Evolutionary conservation across 2,888 invertebrate genomes (phyloP).

Genomic region (Xiphydria camelus): DNA sequence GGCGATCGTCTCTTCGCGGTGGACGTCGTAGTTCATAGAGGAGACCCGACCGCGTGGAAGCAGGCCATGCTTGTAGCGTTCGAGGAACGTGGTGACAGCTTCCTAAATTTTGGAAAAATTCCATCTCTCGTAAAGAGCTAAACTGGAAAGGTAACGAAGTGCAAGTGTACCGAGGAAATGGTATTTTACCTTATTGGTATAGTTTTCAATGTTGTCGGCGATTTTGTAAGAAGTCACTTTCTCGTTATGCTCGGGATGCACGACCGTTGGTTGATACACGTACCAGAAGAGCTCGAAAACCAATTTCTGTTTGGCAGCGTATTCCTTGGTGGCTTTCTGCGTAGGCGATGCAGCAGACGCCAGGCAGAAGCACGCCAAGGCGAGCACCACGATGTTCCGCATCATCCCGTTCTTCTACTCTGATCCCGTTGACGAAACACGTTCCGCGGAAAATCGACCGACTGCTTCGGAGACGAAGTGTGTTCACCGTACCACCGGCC

Average conservation of each 20-base stretch:
- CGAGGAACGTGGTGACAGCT: conserved; percentile 50
- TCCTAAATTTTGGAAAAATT: conserved; percentile 28
- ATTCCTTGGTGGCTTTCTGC: conserved; percentile 42
- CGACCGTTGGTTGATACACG: conserved; percentile 51
- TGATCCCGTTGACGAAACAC: not conserved
- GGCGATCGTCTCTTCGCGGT: conserved; percentile 43
- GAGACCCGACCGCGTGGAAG: conserved; percentile 60
- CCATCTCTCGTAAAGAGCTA: too few species aligned
- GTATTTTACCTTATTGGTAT: conserved; percentile 35
- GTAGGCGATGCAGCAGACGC: conserved; percentile 45
- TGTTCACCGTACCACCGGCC: too few species aligned
- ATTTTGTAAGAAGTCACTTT: conserved; percentile 37
- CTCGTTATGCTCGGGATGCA: conserved; percentile 38
- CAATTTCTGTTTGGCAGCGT: conserved; percentile 57
- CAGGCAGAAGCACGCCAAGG: conserved; percentile 55
- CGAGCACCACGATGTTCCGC: conserved; percentile 60
- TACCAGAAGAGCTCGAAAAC: conserved; percentile 59
- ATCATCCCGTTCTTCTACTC: conserved; percentile 42
- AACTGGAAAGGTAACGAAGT: too few species aligned
- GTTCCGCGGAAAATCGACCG: too few species aligned
- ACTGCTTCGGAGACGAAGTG: too few species aligned
- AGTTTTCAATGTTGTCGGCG: conserved; percentile 31
- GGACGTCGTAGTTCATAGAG: conserved; percentile 52
- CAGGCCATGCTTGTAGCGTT: conserved; percentile 54
- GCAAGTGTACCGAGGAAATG: too few species aligned